Evolutionary conservation across 1,140 invertebrate genomes (phyloP), one percentile per base, ranked within the genome.

Genomic region (Leptonema lineaticorne): DNA sequence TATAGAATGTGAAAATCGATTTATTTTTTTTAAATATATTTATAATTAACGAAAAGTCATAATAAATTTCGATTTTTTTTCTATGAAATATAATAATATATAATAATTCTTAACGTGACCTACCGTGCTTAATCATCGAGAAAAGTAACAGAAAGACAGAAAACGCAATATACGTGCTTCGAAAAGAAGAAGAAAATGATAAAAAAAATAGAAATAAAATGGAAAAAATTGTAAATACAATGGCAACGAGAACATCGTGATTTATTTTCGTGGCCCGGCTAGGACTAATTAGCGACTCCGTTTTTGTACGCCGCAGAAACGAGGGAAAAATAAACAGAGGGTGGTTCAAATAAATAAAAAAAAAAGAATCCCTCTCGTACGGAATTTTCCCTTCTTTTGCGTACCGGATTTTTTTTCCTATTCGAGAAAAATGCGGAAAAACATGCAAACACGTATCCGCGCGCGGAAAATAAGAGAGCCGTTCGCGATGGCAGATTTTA

Each of bases 271-370:
- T 24, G 50, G n/a, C 9, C 50, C 22, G 50, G 27, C 50, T 53
- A 53, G 22, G 50, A 53, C 50, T 53, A 53, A 53, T 53, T 53
- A 53, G 50, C 22, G 50, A 53, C 50, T 53, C 50, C 50, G 50
- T 53, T 53, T 53, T 53, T 53, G 50, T 53, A 14, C 16, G 37
- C 20, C 7, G 14, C 22, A 20, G 46, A 50, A 24, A 26, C 24
- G 24, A 53, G 27, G 24, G 50, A 53, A 53, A 53, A 53, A 53
- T 53, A 53, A 53, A 53, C 50, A 53, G 22, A 53, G 22, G 11
- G 18, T 24, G 20, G 50, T n/a, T 9, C 18, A 24, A 53, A 26
- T 26, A 14, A 53, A 24, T 41, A 11, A 41, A 41, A 41, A 41
- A 41, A 41, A 41, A 41, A 16, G 5, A 33, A 9, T 41, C 37